Evolutionary conservation across 2,797 vertebrate genomes (phyloP).

Genomic region (Sarcoramphus papa): DNA sequence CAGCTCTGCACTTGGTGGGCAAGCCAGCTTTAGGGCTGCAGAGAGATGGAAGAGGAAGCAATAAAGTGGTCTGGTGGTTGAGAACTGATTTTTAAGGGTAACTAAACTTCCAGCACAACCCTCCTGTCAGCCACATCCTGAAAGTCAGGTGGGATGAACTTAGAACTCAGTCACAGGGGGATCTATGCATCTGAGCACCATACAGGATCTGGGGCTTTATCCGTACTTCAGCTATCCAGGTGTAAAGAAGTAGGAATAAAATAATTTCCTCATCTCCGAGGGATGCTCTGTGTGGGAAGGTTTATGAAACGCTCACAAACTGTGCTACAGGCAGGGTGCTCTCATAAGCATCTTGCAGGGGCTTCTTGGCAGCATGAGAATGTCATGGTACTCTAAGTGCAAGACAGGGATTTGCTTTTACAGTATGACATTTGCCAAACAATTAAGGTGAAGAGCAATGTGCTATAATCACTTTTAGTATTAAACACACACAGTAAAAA

Average conservation of each 20-base stretch:
- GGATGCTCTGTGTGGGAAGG: neutral
- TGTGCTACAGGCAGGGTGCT: neutral
- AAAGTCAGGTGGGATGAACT: neutral
- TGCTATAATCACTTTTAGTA: neutral
- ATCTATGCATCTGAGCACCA: neutral
- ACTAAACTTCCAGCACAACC: neutral
- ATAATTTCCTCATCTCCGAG: rapidly evolving
- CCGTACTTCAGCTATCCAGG: neutral
- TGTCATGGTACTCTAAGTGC: neutral
- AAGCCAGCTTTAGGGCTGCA: neutral
- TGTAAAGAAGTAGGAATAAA: neutral
- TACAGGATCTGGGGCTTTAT: neutral
- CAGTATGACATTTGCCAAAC: neutral
- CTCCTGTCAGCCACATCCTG: neutral
- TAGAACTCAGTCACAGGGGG: neutral
- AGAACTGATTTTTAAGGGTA: neutral
- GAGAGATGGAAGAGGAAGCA: neutral
- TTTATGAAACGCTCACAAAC: neutral
- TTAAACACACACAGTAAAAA: slow-evolving; percentile 15
- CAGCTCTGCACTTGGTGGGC: neutral
- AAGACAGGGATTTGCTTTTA: neutral
- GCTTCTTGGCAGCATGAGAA: neutral
- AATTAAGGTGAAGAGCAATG: neutral
- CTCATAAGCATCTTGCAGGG: neutral
- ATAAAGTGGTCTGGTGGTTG: no score